Conservation (phyloP, 2,888 invertebrate species). For the Cantharis rustica region DNA sequence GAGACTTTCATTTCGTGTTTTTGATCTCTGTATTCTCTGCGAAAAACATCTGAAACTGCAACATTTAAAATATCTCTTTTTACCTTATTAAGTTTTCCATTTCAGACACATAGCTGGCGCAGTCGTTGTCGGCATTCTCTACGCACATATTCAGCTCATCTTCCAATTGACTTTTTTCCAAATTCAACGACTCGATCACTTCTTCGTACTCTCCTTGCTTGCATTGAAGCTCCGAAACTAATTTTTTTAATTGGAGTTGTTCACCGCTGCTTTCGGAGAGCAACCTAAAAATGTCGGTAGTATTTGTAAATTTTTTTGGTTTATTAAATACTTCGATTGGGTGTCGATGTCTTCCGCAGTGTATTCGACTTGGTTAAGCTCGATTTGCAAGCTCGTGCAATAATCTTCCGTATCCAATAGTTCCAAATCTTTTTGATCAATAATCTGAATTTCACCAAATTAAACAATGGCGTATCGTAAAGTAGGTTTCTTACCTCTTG, state of each 20-base stretch:
- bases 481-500: conserved; percentile 3
- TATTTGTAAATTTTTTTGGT: not conserved
- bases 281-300: not conserved
- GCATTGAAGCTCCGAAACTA: not conserved
- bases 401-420: not conserved
- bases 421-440: conserved; percentile 2
- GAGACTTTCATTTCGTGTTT: conserved; percentile 35
- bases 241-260: not conserved
- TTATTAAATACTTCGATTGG: conserved; percentile 13
- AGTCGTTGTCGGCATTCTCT: not conserved
- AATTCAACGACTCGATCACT: not conserved
- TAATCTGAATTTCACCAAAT: not conserved
- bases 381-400: not conserved
- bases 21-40: conserved; percentile 31
- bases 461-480: not conserved
- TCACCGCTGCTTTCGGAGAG: conserved; percentile 1
- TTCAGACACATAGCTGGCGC: not conserved
- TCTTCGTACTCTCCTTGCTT: conserved; percentile 3
- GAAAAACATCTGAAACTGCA: not conserved
- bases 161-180: not conserved
- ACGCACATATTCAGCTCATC: not conserved
- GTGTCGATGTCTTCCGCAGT: conserved; percentile 16
- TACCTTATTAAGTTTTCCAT: not conserved
- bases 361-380: conserved; percentile 2
- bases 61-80: not conserved